A percentile compares a stretch with the other conserved stretches of the same genome.
Conservation (phyloP, 2,797 vertebrate species). For the Pygocentrus nattereri region DNA sequence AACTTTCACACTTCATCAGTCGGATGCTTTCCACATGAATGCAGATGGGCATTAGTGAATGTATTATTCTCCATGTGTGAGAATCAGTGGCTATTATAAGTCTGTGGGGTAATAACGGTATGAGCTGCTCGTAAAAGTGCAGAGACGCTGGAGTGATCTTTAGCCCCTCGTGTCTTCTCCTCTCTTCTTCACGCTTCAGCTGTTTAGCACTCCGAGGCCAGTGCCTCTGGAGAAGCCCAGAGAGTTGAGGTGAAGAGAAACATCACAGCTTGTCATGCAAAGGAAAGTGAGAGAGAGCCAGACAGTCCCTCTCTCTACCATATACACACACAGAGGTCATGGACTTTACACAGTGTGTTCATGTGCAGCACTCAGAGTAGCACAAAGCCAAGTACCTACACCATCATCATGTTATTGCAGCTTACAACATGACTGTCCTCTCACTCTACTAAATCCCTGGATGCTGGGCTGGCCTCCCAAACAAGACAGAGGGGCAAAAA, state of each 20-base stretch:
- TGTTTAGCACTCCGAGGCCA: constrained; percentile 27
- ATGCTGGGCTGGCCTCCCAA: background rate
- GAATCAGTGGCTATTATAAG: constrained; percentile 26
- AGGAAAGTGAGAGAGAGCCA: constrained; percentile 6
- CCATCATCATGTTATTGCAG: constrained; percentile 20
- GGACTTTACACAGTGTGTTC: background rate
- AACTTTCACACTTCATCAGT: constrained; percentile 15
- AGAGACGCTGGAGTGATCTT: constrained; percentile 30
- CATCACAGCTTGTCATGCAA: background rate
- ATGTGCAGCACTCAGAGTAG: constrained; percentile 39
- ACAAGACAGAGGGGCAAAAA: no score
- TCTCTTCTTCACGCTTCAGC: constrained; percentile 50
- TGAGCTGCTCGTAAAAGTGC: background rate
- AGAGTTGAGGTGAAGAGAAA: background rate
- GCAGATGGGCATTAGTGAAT: constrained; percentile 3
- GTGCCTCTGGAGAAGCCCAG: constrained; percentile 17
- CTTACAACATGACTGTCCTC: constrained; percentile 26
- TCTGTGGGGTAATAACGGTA: background rate
- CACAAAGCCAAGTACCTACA: constrained; percentile 39
- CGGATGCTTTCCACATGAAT: constrained; percentile 7
- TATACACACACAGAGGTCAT: background rate
- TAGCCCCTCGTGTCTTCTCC: constrained; percentile 34
- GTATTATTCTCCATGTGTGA: background rate
- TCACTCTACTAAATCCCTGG: background rate
- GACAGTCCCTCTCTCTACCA: background rate